A percentile compares a stretch with the other conserved stretches of the same genome.
These are phyloP conservation scores for Acanthaster planci DNA, from an alignment of 35 echinoderm and acorn worm genomes.

Conservation along the genomic window DNA sequence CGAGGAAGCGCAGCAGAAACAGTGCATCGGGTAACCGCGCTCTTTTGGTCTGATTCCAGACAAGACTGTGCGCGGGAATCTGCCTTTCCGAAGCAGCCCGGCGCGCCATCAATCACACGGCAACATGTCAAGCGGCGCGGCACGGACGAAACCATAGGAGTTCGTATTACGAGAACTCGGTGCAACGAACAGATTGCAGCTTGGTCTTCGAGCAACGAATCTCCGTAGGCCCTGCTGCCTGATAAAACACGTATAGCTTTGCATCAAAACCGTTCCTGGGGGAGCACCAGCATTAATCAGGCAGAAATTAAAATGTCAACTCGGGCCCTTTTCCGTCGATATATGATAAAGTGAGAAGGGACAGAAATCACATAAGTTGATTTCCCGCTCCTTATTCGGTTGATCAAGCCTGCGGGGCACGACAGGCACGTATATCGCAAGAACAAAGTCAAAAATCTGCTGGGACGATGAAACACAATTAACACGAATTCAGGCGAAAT, in stretches of 20 bases:
- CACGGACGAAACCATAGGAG: neutral
- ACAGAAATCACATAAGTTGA: constrained; percentile 30
- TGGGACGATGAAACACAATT: too few relatives aligned
- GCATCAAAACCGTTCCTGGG: constrained; percentile 4
- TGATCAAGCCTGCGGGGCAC: neutral
- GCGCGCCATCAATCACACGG: constrained; percentile 3
- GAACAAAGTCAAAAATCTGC: too few relatives aligned
- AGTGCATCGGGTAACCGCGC: too few relatives aligned
- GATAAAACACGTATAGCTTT: constrained; percentile 32
- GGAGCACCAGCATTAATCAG: constrained; percentile 22
- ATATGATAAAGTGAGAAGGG: constrained; percentile 28
- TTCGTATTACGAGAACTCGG: neutral
- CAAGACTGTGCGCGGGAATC: neutral
- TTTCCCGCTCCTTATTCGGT: constrained; percentile 20
- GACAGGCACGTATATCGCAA: neutral
- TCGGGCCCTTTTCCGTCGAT: constrained; percentile 11
- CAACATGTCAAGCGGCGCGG: neutral
- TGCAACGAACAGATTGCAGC: constrained; percentile 15
- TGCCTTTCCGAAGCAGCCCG: neutral
- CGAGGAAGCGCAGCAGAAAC: too few relatives aligned
- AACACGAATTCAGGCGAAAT: too few relatives aligned
- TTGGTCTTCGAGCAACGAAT: neutral
- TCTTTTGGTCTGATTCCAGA: too few relatives aligned
- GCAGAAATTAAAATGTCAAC: constrained; percentile 32
- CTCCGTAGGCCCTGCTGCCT: constrained; percentile 2